These are phyloP conservation scores for Drymodes brunneopygia DNA, from an alignment of 2,113 vertebrate genomes.

Conservation along the genomic window DNA sequence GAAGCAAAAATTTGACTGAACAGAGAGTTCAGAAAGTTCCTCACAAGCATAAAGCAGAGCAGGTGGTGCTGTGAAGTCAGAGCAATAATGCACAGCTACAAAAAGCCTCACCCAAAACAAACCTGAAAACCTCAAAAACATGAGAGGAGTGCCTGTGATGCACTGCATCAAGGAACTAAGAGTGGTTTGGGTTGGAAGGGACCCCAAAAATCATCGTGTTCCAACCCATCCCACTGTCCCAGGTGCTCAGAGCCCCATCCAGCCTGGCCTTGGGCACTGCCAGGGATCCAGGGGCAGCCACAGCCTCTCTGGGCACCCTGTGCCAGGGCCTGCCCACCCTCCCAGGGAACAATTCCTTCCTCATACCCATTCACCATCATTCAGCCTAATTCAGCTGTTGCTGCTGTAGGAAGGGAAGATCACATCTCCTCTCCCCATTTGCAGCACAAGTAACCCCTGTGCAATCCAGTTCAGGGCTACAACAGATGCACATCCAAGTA, in stretches of 20 bases:
- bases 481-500: not conserved
- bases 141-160: not conserved
- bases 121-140: not conserved
- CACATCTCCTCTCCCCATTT: not conserved
- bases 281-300: not conserved
- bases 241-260: rapidly evolving
- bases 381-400: not conserved
- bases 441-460: not conserved
- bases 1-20: not conserved
- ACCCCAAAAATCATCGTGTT: not conserved
- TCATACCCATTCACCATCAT: not conserved
- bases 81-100: not conserved
- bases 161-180: not conserved
- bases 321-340: not conserved
- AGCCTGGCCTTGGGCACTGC: rapidly evolving
- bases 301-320: not conserved
- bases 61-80: not conserved
- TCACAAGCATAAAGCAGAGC: not conserved
- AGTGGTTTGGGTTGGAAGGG: not conserved
- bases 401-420: not conserved
- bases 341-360: not conserved
- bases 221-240: not conserved
- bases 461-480: not conserved
- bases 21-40: not conserved
- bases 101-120: not conserved